These are phyloP conservation scores for Hypotaenidia okinawae DNA, from an alignment of 2,797 vertebrate species.

Conservation along the genomic window DNA sequence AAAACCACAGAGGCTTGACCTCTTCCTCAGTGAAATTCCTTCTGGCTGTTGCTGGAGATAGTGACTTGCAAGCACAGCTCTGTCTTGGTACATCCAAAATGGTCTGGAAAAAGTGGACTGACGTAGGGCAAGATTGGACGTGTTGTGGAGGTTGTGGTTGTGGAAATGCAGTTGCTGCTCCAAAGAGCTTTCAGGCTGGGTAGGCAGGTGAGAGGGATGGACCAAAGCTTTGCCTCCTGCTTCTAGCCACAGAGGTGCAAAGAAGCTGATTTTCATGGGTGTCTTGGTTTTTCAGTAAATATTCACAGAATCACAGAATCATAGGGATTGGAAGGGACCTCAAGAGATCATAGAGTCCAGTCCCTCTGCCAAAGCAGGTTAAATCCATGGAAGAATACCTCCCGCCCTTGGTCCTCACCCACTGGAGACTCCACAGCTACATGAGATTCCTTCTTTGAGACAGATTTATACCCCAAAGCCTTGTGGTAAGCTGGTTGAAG, in stretches of 20 bases:
- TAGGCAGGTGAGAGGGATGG: neutral
- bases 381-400: neutral
- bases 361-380: too few species aligned
- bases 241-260: neutral
- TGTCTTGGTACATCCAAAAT: neutral
- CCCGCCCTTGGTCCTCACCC: neutral
- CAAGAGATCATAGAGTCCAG: too few species aligned
- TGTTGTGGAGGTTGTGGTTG: neutral
- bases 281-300: neutral
- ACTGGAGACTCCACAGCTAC: neutral
- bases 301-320: too few species aligned
- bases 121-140: neutral
- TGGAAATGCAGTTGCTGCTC: neutral
- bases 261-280: neutral
- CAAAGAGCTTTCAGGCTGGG: neutral
- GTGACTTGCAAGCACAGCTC: neutral
- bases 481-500: neutral
- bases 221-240: neutral
- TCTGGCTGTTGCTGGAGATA: neutral
- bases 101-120: neutral
- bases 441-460: neutral
- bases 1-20: neutral
- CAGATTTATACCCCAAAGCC: neutral
- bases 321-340: too few species aligned
- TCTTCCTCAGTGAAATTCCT: neutral